Conservation (phyloP, 2,888 invertebrate genomes). For the Tetheella fluctuosa region DNA sequence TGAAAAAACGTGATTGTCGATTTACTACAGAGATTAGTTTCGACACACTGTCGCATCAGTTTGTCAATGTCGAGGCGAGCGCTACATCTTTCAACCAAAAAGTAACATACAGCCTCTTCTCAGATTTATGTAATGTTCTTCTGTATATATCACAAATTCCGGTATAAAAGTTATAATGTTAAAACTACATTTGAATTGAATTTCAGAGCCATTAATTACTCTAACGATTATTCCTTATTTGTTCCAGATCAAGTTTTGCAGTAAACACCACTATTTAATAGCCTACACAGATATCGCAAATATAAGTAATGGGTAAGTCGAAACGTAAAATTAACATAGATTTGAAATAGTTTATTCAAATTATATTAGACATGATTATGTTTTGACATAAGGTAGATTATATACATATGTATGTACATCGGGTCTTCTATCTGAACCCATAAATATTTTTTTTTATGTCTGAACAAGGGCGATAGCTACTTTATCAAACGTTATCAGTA, state of each 20-base stretch:
- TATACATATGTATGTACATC: background rate
- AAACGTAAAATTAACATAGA: conserved; percentile 4
- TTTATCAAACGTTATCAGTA: conserved; percentile 8
- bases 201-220: conserved; percentile 24
- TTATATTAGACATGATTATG: background rate
- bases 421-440: background rate
- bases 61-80: conserved; percentile 37
- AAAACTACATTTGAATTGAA: conserved; percentile 14
- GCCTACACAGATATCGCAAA: conserved; percentile 13
- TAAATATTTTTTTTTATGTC: background rate
- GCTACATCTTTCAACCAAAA: conserved; percentile 25
- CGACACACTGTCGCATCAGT: conserved; percentile 38
- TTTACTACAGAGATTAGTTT: conserved; percentile 42
- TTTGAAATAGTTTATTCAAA: conserved; percentile 9
- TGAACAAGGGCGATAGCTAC: background rate
- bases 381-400: background rate
- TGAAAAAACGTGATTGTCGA: conserved; percentile 43
- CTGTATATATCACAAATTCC: conserved; percentile 25
- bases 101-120: background rate
- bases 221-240: conserved; percentile 28
- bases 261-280: conserved; percentile 24
- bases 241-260: conserved; percentile 37
- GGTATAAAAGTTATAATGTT: conserved; percentile 17
- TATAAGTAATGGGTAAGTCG: conserved; percentile 50
- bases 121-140: conserved; percentile 11